Percentiles rank a stretch among this genome's conserved stretches.
phyloP scores from a whole-genome alignment of 2,113 vertebrate species.

The Neotoma lepida region DNA sequence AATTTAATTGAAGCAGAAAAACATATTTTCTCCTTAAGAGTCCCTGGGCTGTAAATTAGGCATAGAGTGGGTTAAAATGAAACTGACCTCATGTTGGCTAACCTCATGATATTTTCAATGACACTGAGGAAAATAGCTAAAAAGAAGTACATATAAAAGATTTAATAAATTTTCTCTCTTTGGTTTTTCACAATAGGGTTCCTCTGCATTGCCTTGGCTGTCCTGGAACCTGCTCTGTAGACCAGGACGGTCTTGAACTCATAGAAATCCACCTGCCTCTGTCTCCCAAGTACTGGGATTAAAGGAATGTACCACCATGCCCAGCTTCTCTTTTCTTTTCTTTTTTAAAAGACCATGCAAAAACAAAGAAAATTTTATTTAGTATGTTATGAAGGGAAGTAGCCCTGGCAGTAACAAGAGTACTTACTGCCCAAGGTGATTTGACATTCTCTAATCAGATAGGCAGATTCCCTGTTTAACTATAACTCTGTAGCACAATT shows the following conservation, averaged over 20 bases:
- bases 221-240: background rate
- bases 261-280: background rate
- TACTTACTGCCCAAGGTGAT: background rate
- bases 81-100: background rate
- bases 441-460: background rate
- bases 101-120: background rate
- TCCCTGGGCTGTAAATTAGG: background rate
- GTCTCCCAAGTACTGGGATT: background rate
- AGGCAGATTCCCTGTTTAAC: background rate
- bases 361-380: background rate
- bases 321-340: background rate
- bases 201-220: background rate
- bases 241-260: background rate
- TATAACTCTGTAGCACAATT: background rate
- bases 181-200: background rate
- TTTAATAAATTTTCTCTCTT: background rate
- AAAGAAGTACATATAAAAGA: background rate
- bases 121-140: background rate
- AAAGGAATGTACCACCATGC: background rate
- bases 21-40: background rate
- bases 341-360: background rate
- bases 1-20: constrained; percentile 39
- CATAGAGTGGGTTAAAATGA: background rate
- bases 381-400: background rate
- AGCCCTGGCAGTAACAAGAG: background rate